These are phyloP conservation scores for Gambelia wislizenii DNA, from an alignment of 2,797 vertebrate genomes.

Conservation along the genomic window DNA sequence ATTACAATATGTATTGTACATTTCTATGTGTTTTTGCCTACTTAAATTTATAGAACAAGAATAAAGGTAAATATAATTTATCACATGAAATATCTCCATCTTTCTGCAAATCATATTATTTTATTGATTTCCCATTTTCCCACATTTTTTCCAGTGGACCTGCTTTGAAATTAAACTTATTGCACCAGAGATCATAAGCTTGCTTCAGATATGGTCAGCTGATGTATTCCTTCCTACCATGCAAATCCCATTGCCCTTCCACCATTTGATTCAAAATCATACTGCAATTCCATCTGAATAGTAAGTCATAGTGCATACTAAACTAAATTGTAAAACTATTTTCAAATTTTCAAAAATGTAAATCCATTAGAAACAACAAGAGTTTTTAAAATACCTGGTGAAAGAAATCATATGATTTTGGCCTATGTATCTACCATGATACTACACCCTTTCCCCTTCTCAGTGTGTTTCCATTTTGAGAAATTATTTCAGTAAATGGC, in stretches of 20 bases:
- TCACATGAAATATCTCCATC: too few species aligned
- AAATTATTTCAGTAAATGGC: background rate
- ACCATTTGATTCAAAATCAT: background rate
- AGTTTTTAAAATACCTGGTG: too few species aligned
- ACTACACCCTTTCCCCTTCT: background rate
- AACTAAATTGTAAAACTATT: background rate
- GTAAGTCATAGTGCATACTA: background rate
- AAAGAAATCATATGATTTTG: background rate
- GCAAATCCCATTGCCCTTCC: background rate
- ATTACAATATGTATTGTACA: background rate
- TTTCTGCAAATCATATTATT: background rate
- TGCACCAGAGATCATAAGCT: background rate
- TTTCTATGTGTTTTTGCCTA: background rate
- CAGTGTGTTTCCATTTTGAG: background rate
- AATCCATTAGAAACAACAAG: too few species aligned
- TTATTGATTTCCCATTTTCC: background rate
- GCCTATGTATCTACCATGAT: too few species aligned
- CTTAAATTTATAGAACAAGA: background rate
- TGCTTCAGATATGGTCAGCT: background rate
- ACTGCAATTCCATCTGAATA: background rate
- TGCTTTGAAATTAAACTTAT: background rate
- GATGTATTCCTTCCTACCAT: background rate
- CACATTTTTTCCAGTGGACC: too few species aligned
- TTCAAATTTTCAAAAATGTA: background rate
- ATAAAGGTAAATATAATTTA: background rate